Evolutionary conservation across 2,888 invertebrate species (phyloP), one percentile per base, ranked within the genome.

Genomic region (Prenolepis imparis): DNA sequence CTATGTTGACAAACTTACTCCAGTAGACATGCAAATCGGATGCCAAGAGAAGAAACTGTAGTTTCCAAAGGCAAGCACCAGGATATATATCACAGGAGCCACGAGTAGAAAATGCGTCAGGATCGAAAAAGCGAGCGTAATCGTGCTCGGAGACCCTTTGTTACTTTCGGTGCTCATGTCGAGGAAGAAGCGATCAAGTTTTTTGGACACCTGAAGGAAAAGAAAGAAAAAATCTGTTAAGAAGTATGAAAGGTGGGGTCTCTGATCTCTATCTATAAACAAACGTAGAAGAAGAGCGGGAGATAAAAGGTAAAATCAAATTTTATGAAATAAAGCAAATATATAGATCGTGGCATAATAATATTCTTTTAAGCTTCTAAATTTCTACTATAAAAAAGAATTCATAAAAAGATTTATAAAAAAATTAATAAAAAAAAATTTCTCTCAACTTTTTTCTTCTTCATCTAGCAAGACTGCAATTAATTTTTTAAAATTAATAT

Each of bases 21-120:
- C 94, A 57, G 94, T 57, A 21, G 91, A 63, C 92, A 93, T 92
- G 81, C 93, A 94, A 83, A 94, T 93, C 3, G 94, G 94, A 90
- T 94, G 94, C 94, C 94, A 94, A 0, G 93, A 88, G 85, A 94
- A 94, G 41, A 94, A 91, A 18, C 41, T 85, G 77, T 91, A 92
- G 0, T 85, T 39, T 3, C 83, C 55, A 55, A 91, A 90, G 15
- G 90, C 91, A 5, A 94, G 72, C 8, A 86, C 89, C 15, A 94
- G 77, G 77, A 94, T 94, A 87, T 94, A 94, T 68, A 94, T 87
- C 9, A 93, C 91, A 57, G 94, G 94, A 36, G 86, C 87, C 48
- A 94, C 11, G 6, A 94, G 81, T 12, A 94, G 88, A n/a, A 93
- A 11, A 73, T 94, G 94, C 0, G 93, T 90, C 21, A 94, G 11